Evolutionary conservation across 1,140 invertebrate species (phyloP).

Genomic region (Cherax quadricarinatus): DNA sequence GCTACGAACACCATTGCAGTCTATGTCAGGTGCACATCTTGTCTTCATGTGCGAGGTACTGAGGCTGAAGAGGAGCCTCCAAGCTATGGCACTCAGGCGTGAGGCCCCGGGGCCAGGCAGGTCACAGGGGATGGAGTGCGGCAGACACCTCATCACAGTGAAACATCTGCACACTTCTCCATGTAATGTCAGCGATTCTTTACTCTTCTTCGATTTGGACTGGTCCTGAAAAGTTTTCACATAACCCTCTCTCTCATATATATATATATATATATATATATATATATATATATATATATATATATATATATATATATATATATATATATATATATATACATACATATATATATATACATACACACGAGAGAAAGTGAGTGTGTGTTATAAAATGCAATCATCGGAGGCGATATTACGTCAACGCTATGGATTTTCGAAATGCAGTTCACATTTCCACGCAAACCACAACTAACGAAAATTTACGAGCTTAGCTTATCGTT

Average conservation of each 20-base stretch:
- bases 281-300: slow-evolving; percentile 62
- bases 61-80: background rate
- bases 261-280: slow-evolving; percentile 14
- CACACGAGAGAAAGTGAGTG: too few relatives aligned
- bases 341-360: slow-evolving; percentile 45
- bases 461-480: background rate
- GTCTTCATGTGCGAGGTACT: slow-evolving; percentile 5
- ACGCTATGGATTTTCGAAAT: background rate
- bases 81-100: slow-evolving; percentile 15
- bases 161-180: slow-evolving; percentile 54
- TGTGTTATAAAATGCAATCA: background rate
- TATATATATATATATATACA: slow-evolving; percentile 60
- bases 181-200: slow-evolving; percentile 51
- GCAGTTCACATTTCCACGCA: background rate
- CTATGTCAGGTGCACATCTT: slow-evolving; percentile 7
- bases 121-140: slow-evolving; percentile 35
- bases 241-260: background rate
- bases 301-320: slow-evolving; percentile 63
- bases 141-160: slow-evolving; percentile 59
- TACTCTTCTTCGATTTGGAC: slow-evolving; percentile 14
- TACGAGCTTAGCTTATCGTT: background rate
- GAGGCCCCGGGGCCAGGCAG: slow-evolving; percentile 28
- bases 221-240: background rate
- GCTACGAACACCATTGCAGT: slow-evolving; percentile 3
- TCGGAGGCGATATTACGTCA: background rate